These are phyloP conservation scores for Delichon dasypus DNA, from an alignment of 2,797 vertebrate genomes.

Conservation along the genomic window DNA sequence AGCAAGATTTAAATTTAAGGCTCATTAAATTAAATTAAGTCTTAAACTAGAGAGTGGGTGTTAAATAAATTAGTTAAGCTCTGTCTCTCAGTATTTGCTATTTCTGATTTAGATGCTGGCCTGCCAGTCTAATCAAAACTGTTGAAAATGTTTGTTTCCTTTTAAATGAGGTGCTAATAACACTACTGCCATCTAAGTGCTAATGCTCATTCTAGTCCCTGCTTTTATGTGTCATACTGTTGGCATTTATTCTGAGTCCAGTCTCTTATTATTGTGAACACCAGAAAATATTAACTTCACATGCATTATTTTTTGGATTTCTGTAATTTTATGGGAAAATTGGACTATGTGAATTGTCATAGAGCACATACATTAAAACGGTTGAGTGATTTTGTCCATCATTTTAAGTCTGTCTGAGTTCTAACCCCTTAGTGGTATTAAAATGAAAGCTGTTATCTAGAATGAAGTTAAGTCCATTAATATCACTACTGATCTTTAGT, in stretches of 20 bases:
- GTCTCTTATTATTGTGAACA: background rate
- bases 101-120: background rate
- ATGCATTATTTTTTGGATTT: background rate
- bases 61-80: background rate
- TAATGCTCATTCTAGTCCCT: background rate
- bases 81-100: background rate
- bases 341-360: background rate
- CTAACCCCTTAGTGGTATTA: conserved; percentile 53
- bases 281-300: background rate
- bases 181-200: background rate
- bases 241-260: background rate
- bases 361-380: background rate
- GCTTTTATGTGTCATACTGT: background rate
- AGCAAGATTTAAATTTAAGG: background rate
- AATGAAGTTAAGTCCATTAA: conserved; percentile 44
- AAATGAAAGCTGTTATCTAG: conserved; percentile 40
- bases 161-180: background rate
- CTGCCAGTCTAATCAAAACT: background rate
- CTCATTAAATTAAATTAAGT: too few relatives aligned
- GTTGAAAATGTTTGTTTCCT: background rate
- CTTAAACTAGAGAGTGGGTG: background rate
- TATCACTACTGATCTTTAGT: background rate
- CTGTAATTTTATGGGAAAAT: background rate
- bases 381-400: background rate
- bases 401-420: background rate